Conservation (phyloP, 2,113 vertebrate genomes). For the Osmerus eperlanus region DNA sequence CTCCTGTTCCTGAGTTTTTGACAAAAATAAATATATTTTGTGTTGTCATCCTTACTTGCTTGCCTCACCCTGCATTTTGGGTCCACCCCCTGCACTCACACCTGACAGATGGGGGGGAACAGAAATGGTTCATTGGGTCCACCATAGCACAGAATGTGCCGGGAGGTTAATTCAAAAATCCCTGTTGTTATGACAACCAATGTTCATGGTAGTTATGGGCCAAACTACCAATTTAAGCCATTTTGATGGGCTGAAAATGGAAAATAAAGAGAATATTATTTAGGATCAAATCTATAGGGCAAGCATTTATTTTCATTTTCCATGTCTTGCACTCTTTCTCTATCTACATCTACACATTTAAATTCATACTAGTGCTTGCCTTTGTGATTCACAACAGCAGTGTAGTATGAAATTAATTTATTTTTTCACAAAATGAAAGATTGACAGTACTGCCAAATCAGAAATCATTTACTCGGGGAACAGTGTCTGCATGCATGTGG, state of each 20-base stretch:
- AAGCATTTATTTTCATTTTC: constrained; percentile 40
- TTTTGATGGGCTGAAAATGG: constrained; percentile 3
- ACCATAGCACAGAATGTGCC: constrained; percentile 15
- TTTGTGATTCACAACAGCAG: constrained; percentile 53
- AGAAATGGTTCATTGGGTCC: constrained; percentile 14
- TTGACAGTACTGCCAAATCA: constrained; percentile 68
- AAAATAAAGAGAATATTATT: constrained; percentile 3
- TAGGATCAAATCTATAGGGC: background rate
- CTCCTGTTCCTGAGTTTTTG: background rate
- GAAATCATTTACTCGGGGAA: constrained; percentile 65
- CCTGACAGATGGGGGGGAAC: background rate
- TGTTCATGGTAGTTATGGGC: constrained; percentile 5
- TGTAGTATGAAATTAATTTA: constrained; percentile 53
- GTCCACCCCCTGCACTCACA: no score
- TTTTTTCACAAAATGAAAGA: constrained; percentile 52
- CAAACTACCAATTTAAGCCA: constrained; percentile 18
- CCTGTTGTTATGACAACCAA: constrained; percentile 27
- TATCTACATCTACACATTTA: constrained; percentile 28
- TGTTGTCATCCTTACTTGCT: background rate
- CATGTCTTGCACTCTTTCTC: constrained; percentile 31
- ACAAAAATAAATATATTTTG: background rate
- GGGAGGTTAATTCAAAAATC: constrained; percentile 17
- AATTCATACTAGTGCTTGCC: constrained; percentile 35
- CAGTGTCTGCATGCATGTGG: constrained; percentile 47
- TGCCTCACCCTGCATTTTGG: background rate